Evolutionary conservation across 2,113 vertebrate genomes (phyloP), one percentile per base, ranked within the genome.

Genomic region (Phaethornis superciliosus): DNA sequence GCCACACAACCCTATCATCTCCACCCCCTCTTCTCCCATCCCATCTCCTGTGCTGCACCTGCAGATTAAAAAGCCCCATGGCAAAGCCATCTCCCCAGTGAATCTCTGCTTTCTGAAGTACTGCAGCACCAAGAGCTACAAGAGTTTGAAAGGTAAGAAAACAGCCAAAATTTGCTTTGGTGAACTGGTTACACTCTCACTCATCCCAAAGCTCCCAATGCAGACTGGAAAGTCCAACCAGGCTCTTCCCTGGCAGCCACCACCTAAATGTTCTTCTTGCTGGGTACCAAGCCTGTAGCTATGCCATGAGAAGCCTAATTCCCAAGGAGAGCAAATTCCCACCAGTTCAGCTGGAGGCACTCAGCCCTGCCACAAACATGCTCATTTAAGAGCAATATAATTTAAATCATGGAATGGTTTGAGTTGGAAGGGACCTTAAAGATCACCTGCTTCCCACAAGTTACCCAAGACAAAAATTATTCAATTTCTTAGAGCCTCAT

Each of bases 311-410:
- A 18, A 59, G 37, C 42, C 27, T 9, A 18, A 7, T 11, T 7
- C 26, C 27, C 68, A 26, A 11, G 24, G 22, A 23, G 7, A 3
- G 18, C 10, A 35, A 18, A 44, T 24, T 70, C 40, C 17, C 58
- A 49, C 77, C 11, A 14, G 7, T 7, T 4, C 49, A 37, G 0
- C 51, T 23, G 46, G 27, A 76, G 26, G 21, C 40, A 15, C 37
- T 0, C 12, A 49, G 37, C 5, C 33, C 14, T 62, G 4, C 40
- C 75, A 40, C 1, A 12, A 54, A 19, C 4, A 4, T 0, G 0
- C 35, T 42, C 1, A 2, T 13, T 1, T 6, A 24, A 71, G 23
- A 7, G 4, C 37, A 64, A 26, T 2, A 10, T 1, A n/a, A 65
- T 12, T 24, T 4, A 8, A 52, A 85, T 32, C 52, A 56, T 6